Percentiles rank a stretch among this genome's conserved stretches.
These are phyloP conservation scores for Pogonus chalceus DNA, from an alignment of 1,140 invertebrate genomes.

Conservation along the genomic window DNA sequence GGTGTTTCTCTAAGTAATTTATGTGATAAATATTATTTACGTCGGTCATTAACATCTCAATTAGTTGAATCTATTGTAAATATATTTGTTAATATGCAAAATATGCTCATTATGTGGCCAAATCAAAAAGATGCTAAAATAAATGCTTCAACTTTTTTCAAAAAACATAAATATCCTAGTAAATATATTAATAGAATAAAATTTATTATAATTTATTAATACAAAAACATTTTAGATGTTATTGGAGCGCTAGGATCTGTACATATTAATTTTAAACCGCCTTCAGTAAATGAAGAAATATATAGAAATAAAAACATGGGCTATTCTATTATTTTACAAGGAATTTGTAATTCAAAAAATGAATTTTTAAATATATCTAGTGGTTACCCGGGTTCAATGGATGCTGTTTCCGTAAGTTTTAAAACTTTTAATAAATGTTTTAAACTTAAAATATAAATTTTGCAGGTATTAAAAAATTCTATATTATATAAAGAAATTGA, in stretches of 20 bases:
- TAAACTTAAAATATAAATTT: not conserved
- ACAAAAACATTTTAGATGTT: not conserved
- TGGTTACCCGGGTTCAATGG: not conserved
- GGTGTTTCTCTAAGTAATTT: not conserved
- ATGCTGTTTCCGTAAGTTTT: not conserved
- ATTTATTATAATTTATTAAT: not conserved
- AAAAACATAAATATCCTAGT: not conserved
- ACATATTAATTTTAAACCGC: constrained; percentile 1
- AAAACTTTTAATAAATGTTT: not conserved
- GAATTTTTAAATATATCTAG: not conserved
- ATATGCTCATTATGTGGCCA: not conserved
- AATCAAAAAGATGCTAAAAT: not conserved
- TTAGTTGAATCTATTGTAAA: not conserved
- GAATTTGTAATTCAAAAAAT: not conserved
- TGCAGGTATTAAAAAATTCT: not conserved
- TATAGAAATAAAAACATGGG: not conserved
- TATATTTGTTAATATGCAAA: not conserved
- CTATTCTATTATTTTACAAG: not conserved
- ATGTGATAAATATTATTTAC: not conserved
- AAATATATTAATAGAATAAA: not conserved
- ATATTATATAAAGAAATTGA: constrained; percentile 1
- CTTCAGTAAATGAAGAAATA: not conserved
- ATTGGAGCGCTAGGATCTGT: not conserved
- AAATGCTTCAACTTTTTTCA: not conserved
- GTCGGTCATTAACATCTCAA: not conserved